Base-by-base conservation (phyloP, 2,797 vertebrate genomes). In the Chiroxiphia lanceolata region DNA sequence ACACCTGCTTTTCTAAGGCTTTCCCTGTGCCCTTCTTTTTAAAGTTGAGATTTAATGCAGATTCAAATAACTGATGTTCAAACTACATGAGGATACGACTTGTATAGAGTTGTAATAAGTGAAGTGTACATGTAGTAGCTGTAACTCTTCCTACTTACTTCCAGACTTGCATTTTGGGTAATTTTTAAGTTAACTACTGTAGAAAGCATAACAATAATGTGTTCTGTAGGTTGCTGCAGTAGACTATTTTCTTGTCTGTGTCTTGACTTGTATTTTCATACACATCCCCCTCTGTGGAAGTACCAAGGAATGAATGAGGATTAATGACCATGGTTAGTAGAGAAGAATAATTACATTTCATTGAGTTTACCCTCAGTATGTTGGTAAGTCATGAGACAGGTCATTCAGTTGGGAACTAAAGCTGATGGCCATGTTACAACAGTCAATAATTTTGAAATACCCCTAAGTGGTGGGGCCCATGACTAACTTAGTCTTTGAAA, bases 201-300 rank as follows among this genome's bases (percentile, higher is more conserved):
- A 36, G 59, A 50, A 87, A 64, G 6, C 15, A 27, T 36, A 50
- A 61, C 22, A 38, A 5, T 16, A 13, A 13, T 16, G 12, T 38
- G 16, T 19, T 71, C 7, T 27, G 5, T 50, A 47, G 10, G 22
- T 63, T 80, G 29, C 23, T 50, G 60, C 11, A 9, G 21, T 69
- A 61, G 45, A 31, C 17, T 87, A 2, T 13, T 59, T 69, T 54
- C 25, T 60, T 69, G 38, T 47, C 27, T 51, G 1, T 25, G 4
- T 65, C 29, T 51, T 59, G 50, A 81, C 14, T 31, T 72, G 13
- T 84, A 60, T 78, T 78, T 82, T 29, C 15, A 44, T 11, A 26
- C 3, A 4, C 23, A 23, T n/a, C 1, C 5, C 1, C 3, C 9
- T 19, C 21, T 3, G 3, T 70, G 25, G 27, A 74, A 84, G 33